Evolutionary conservation across 2,797 vertebrate species (phyloP).

Genomic region (Clarias pachynema): DNA sequence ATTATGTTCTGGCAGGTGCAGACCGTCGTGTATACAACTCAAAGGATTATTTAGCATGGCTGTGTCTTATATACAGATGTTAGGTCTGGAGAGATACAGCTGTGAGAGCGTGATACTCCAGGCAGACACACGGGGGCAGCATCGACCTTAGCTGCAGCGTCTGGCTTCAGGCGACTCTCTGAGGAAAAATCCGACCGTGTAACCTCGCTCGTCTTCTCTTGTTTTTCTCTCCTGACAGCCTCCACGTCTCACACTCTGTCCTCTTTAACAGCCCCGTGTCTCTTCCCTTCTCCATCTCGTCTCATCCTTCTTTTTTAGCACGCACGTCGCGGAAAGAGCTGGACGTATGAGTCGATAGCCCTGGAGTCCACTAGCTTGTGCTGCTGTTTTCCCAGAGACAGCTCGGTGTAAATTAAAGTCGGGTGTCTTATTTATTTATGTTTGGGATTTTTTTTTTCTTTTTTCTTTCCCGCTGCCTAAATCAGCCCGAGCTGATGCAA

Average conservation of each 20-base stretch:
- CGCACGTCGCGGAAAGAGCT: background rate
- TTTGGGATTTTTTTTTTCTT: background rate
- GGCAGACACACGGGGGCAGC: conserved; percentile 87
- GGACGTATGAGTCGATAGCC: conserved; percentile 6
- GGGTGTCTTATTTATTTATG: conserved; percentile 13
- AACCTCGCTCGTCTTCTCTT: conserved; percentile 55
- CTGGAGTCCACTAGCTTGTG: conserved; percentile 8
- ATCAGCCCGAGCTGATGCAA: conserved; percentile 15
- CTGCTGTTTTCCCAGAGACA: conserved; percentile 5
- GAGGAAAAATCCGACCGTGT: conserved; percentile 65
- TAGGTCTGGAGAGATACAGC: background rate
- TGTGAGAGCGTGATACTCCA: conserved; percentile 18
- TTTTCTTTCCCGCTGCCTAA: background rate
- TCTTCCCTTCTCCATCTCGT: conserved; percentile 19
- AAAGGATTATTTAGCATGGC: background rate
- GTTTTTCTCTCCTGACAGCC: conserved; percentile 30
- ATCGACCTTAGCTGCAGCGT: conserved; percentile 75
- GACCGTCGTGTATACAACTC: background rate
- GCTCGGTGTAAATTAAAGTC: background rate
- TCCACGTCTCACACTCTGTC: conserved; percentile 19
- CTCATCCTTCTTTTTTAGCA: background rate
- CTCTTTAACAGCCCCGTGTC: conserved; percentile 59
- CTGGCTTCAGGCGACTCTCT: conserved; percentile 72
- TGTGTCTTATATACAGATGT: background rate
- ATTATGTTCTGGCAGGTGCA: background rate